These are phyloP conservation scores for Dyspetes luteomarginatus DNA, from an alignment of 2,888 invertebrate genomes.

Conservation along the genomic window DNA sequence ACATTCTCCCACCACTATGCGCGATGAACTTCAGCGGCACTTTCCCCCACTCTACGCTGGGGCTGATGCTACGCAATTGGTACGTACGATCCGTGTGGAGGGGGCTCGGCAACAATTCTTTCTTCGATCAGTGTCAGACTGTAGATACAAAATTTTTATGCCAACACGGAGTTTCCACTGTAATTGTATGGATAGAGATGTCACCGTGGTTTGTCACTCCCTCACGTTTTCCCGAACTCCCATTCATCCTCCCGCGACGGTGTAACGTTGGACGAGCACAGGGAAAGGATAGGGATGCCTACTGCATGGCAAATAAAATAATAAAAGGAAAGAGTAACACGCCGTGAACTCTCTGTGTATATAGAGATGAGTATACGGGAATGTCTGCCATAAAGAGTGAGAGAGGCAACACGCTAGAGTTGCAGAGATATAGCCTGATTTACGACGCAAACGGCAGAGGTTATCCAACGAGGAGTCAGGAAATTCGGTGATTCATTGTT, in stretches of 20 bases:
- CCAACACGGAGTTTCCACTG: no score
- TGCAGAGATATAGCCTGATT: slow-evolving; percentile 79
- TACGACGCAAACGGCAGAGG: slow-evolving; percentile 78
- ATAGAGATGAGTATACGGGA: background rate
- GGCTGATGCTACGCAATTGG: no score
- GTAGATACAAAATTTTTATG: no score
- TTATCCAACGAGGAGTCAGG: slow-evolving; percentile 75
- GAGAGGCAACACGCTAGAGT: slow-evolving; percentile 27
- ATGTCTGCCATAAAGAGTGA: background rate
- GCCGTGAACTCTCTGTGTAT: background rate
- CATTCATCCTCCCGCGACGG: background rate
- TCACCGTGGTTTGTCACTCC: background rate
- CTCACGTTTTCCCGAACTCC: background rate
- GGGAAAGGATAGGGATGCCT: slow-evolving; percentile 45
- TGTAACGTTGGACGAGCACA: background rate
- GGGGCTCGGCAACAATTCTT: no score
- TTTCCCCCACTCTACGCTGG: no score
- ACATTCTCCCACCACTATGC: no score
- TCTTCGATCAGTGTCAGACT: no score
- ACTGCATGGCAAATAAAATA: slow-evolving; percentile 73
- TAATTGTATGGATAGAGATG: no score
- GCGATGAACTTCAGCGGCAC: no score
- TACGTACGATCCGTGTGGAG: no score
- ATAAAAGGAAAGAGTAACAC: slow-evolving; percentile 69
- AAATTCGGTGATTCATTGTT: slow-evolving; percentile 80